These are phyloP conservation scores for roundworm (Caenorhabditis elegans) DNA, from an alignment of 1,140 invertebrate species.

Conservation along the genomic window WBcel235 BX284602.5:6350001-6350500, in stretches of 20 bases:
- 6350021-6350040: background rate
- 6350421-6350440: background rate
- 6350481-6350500: too few species aligned
- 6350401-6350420: background rate
- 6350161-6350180: too few species aligned
- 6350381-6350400: conserved; percentile 6
- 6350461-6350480: background rate
- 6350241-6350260: too few species aligned
- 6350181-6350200: too few species aligned
- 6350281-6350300: background rate
- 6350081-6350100: too few species aligned
- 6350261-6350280: too few species aligned
- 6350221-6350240: background rate
- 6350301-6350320: background rate
- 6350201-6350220: background rate
- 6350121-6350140: too few species aligned
- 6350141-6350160: too few species aligned
- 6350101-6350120: too few species aligned
- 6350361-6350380: conserved; percentile 23
- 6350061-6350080: too few species aligned
- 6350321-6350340: background rate
- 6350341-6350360: background rate
- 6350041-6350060: background rate
- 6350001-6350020: background rate
- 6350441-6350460: background rate